A percentile compares a stretch with the other conserved stretches of the same genome.
These are phyloP conservation scores for Acronicta psi DNA, from an alignment of 2,888 invertebrate species.

Conservation along the genomic window DNA sequence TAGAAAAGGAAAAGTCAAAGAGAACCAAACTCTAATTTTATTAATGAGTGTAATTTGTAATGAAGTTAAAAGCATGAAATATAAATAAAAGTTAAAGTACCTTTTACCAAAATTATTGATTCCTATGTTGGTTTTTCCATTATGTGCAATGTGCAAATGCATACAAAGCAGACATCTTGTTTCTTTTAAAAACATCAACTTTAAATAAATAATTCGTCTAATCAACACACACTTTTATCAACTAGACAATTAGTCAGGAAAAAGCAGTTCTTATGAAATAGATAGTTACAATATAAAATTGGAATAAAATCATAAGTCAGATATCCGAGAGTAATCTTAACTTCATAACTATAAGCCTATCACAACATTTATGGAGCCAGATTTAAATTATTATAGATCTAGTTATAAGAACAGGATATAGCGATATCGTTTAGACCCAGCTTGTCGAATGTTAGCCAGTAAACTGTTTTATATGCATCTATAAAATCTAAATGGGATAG, in stretches of 20 bases:
- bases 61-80: no score
- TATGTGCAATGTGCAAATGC: no score
- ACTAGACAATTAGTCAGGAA: no score
- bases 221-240: no score
- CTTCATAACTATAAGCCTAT: constrained; percentile 27
- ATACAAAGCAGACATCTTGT: no score
- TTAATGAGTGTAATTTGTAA: no score
- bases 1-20: not conserved
- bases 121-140: no score
- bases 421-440: constrained; percentile 26
- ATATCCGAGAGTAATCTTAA: constrained; percentile 24
- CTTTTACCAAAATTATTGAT: no score
- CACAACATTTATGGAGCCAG: constrained; percentile 44
- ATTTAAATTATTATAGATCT: constrained; percentile 33
- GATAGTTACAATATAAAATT: no score
- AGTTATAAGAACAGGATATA: constrained; percentile 22
- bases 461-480: constrained; percentile 37
- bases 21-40: no score
- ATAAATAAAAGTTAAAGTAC: no score
- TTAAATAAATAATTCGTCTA: not conserved
- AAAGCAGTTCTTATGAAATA: no score
- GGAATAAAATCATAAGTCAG: constrained; percentile 26
- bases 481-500: constrained; percentile 40
- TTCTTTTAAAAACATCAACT: not conserved
- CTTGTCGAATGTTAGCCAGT: constrained; percentile 18